Conservation (phyloP, 2,888 invertebrate species). For the Beris chalybata region DNA sequence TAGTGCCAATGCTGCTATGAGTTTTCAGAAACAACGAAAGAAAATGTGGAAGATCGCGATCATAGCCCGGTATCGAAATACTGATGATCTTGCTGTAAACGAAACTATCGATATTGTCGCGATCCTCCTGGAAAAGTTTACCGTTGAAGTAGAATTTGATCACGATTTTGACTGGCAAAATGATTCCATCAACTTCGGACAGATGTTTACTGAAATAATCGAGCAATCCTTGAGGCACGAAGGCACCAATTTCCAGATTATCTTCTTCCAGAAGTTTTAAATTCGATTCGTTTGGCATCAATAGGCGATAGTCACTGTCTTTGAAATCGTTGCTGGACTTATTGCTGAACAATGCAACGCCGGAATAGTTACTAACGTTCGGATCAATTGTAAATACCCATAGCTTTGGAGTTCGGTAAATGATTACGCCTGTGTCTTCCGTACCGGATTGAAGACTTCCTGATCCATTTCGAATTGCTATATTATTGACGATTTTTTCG, state of each 20-base stretch:
- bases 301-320: slow-evolving; percentile 45
- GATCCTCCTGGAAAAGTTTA: slow-evolving; percentile 60
- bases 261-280: slow-evolving; percentile 57
- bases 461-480: slow-evolving; percentile 11
- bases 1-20: background rate
- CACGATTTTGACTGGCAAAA: slow-evolving; percentile 55
- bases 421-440: slow-evolving; percentile 46
- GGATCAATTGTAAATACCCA: slow-evolving; percentile 50
- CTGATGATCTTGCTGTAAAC: slow-evolving; percentile 61
- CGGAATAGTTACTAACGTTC: slow-evolving; percentile 48
- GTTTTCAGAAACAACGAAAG: slow-evolving; percentile 58
- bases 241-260: slow-evolving; percentile 61
- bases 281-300: slow-evolving; percentile 56
- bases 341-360: slow-evolving; percentile 45
- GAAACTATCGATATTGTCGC: slow-evolving; percentile 45
- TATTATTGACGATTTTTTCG: slow-evolving; percentile 46
- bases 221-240: slow-evolving; percentile 58
- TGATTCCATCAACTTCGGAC: no score
- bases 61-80: slow-evolving; percentile 63
- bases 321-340: slow-evolving; percentile 39
- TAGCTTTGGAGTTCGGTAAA: slow-evolving; percentile 46
- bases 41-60: slow-evolving; percentile 59
- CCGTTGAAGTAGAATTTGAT: slow-evolving; percentile 61
- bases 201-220: slow-evolving; percentile 47
- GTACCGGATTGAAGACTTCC: slow-evolving; percentile 2